Evolutionary conservation across 2,888 invertebrate genomes (phyloP).

Genomic region (Iphiclides podalirius): DNA sequence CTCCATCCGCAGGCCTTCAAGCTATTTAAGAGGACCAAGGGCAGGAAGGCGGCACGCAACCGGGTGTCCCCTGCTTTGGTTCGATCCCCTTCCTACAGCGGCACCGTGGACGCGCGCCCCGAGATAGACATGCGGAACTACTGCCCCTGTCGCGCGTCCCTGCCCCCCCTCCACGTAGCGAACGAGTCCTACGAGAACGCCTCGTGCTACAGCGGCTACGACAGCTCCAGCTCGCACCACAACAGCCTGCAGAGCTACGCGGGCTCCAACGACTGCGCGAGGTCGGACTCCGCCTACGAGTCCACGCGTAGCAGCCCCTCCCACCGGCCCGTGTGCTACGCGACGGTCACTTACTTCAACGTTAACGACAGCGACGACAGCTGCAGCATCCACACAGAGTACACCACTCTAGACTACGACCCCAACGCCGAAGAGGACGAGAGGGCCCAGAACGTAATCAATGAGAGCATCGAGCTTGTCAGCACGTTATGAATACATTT

Average conservation of each 20-base stretch:
- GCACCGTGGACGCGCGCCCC: slow-evolving; percentile 64
- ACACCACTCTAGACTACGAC: slow-evolving; percentile 62
- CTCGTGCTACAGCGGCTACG: slow-evolving; percentile 56
- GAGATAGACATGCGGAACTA: slow-evolving; percentile 66
- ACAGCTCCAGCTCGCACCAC: slow-evolving; percentile 60
- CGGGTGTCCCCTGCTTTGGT: slow-evolving; percentile 61
- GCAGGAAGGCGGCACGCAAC: slow-evolving; percentile 56
- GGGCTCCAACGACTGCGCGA: slow-evolving; percentile 40
- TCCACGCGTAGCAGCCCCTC: slow-evolving; percentile 64
- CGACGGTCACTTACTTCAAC: slow-evolving; percentile 69
- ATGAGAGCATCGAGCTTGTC: slow-evolving; percentile 67
- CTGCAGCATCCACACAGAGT: slow-evolving; percentile 70
- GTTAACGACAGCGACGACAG: slow-evolving; percentile 70
- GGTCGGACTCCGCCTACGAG: slow-evolving; percentile 69
- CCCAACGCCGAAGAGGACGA: slow-evolving; percentile 54
- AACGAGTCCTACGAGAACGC: slow-evolving; percentile 53
- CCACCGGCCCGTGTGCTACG: slow-evolving; percentile 57
- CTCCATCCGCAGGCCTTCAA: slow-evolving; percentile 67
- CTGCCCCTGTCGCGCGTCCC: slow-evolving; percentile 62
- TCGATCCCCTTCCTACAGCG: slow-evolving; percentile 63
- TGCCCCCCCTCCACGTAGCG: slow-evolving; percentile 47
- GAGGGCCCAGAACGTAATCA: slow-evolving; percentile 65
- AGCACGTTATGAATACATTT: slow-evolving; percentile 60
- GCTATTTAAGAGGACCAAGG: slow-evolving; percentile 63
- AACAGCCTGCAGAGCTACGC: slow-evolving; percentile 55